phyloP scores from a whole-genome alignment of 2,797 vertebrate species.

The Notolepis coatsorum region DNA sequence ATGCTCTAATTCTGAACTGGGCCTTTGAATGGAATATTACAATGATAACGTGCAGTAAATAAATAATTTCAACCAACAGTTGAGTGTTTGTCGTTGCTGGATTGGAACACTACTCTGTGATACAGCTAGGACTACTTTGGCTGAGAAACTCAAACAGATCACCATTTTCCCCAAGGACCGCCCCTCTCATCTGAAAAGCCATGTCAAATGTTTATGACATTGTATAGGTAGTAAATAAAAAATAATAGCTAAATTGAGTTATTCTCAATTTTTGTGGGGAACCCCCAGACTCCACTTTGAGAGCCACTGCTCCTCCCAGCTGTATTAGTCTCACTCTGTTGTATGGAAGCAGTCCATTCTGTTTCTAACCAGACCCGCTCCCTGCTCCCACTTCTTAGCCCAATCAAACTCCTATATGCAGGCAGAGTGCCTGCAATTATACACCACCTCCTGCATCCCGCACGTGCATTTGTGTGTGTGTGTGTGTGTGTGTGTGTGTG shows the following conservation, averaged over 20 bases:
- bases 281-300: neutral
- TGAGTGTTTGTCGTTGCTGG: too few relatives aligned
- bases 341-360: slow-evolving; percentile 73
- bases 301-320: slow-evolving; percentile 52
- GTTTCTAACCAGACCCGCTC: slow-evolving; percentile 77
- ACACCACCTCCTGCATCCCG: slow-evolving; percentile 21
- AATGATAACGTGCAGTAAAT: too few relatives aligned
- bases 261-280: slow-evolving; percentile 14
- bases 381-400: slow-evolving; percentile 64
- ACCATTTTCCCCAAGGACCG: too few relatives aligned
- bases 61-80: too few relatives aligned
- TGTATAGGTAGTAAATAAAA: too few relatives aligned
- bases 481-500: slow-evolving; percentile 56
- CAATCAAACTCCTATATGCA: slow-evolving; percentile 82
- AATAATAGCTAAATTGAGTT: too few relatives aligned
- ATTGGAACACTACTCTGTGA: too few relatives aligned
- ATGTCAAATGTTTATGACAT: too few relatives aligned
- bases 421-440: slow-evolving; percentile 79
- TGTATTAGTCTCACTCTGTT: slow-evolving; percentile 68
- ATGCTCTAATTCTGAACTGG: slow-evolving; percentile 3
- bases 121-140: too few relatives aligned
- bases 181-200: too few relatives aligned
- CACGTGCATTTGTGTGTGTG: slow-evolving; percentile 67
- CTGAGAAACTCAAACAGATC: too few relatives aligned
- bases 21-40: too few relatives aligned